These are phyloP conservation scores for Sitta europaea DNA, from an alignment of 2,113 vertebrate genomes.

Conservation along the genomic window DNA sequence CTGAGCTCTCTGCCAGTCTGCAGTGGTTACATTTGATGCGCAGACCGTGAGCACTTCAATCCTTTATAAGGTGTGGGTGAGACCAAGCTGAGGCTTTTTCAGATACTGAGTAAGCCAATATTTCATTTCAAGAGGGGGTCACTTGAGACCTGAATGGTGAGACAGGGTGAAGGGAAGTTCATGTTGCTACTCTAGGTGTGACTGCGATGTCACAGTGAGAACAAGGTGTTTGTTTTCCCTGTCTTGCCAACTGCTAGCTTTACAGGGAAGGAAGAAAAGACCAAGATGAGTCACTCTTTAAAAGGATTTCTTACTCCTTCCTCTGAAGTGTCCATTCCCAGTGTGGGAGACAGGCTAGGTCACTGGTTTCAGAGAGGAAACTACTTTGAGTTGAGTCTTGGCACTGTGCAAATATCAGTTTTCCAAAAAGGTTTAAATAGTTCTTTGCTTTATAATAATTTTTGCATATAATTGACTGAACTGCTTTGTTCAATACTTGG, in stretches of 20 bases:
- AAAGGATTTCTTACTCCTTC: not conserved
- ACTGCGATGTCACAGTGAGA: not conserved
- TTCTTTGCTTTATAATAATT: constrained; percentile 4
- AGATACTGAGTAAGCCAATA: not conserved
- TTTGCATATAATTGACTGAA: constrained; percentile 51
- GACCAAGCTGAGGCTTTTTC: not conserved
- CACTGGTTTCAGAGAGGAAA: not conserved
- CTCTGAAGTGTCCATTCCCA: not conserved
- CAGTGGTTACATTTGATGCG: not conserved
- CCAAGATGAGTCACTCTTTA: not conserved
- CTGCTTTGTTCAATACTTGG: constrained; percentile 56
- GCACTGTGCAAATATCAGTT: not conserved
- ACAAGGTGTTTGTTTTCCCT: constrained; percentile 16
- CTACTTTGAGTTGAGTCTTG: not conserved
- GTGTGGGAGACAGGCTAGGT: not conserved
- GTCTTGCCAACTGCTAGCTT: not conserved
- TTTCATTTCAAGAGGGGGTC: not conserved
- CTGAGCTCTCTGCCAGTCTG: not conserved
- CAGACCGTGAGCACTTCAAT: not conserved
- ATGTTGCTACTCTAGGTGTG: not conserved
- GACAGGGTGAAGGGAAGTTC: constrained; percentile 8
- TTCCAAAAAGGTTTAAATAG: not conserved
- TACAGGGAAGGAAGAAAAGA: not conserved
- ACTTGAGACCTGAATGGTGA: not conserved
- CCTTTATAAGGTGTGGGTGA: not conserved